Evolutionary conservation across 2,888 invertebrate species (phyloP), one percentile per base, ranked within the genome.

Genomic region (Thecocarcelia acutangulata): DNA sequence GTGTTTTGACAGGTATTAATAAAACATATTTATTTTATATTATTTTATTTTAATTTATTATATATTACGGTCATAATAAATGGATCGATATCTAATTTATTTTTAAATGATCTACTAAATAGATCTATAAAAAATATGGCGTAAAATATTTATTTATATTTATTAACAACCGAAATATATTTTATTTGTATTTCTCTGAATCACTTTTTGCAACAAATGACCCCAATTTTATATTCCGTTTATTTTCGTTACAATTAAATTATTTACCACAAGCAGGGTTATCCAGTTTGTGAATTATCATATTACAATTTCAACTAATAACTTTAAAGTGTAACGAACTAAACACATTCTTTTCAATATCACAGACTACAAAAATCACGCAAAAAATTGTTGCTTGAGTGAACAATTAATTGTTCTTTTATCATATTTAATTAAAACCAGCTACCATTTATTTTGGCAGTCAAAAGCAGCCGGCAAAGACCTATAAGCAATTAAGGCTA

Each of bases 321-420:
- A 28, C n/a, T n/a, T 33, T 15, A 12, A n/a, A 44, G 6, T 21
- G 15, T 28, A 24, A 40, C 4, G n/a, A 50, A 70, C 19, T 19
- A 12, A 61, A 19, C 17, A 33, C 3, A 63, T 15, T 12, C 4
- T n/a, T 21, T 8, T 2, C n/a, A 19, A 13, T 52, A 52, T 15
- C 1, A 9, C 59, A 54, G 63, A 17, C 28, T 19, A 19, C 33
- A 52, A 42, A 61, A 48, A 9, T n/a, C 68, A 61, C 44, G 72
- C 68, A 69, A 77, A 40, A 37, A 69, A 33, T 64, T 63, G 37
- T 52, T 40, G 80, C 80, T 75, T 76, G 59, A 80, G 48, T 68
- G 50, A 68, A 28, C 68, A 74, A 75, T 40, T 66, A 21, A 19
- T 52, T 13, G 61, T 28, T 40, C 24, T 24, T 12, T 24, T 9